These are phyloP conservation scores for Clostera curtula DNA, from an alignment of 2,888 invertebrate genomes.

Conservation along the genomic window DNA sequence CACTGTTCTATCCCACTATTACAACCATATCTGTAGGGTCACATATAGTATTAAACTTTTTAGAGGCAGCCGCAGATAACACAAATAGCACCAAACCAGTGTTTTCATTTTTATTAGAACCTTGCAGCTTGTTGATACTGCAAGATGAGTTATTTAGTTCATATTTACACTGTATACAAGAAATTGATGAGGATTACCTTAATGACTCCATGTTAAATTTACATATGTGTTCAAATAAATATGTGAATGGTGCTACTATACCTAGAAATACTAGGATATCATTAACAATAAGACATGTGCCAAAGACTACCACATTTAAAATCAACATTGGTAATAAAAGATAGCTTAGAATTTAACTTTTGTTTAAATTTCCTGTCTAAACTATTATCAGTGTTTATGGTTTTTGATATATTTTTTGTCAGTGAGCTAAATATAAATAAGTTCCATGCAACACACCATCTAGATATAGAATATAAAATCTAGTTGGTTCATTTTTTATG, in stretches of 20 bases:
- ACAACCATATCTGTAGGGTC: conserved; percentile 95
- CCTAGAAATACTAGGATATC: conserved; percentile 85
- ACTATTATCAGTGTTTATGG: no score
- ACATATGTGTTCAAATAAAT: conserved; percentile 73
- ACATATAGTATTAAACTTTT: conserved; percentile 92
- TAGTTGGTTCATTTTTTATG: conserved; percentile 37
- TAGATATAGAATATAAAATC: conserved; percentile 30
- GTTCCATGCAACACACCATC: no score
- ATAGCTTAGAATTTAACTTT: conserved; percentile 16
- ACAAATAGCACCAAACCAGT: conserved; percentile 44
- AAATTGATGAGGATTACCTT: conserved; percentile 78
- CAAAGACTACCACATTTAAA: conserved; percentile 87
- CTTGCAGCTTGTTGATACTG: conserved; percentile 90
- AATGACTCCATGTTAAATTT: conserved; percentile 78
- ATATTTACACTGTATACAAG: conserved; percentile 91
- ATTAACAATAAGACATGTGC: conserved; percentile 94
- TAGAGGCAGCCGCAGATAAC: conserved; percentile 62
- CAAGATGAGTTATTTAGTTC: conserved; percentile 87
- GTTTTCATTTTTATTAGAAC: conserved; percentile 89
- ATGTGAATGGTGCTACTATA: conserved; percentile 72
- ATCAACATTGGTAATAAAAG: conserved; percentile 74
- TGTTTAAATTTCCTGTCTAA: no score
- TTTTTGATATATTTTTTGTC: no score
- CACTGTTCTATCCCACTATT: conserved; percentile 93
- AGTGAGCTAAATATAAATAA: no score